These are phyloP conservation scores for Manis crassicaudata DNA, from an alignment of 2,797 vertebrate genomes.

Conservation along the genomic window DNA sequence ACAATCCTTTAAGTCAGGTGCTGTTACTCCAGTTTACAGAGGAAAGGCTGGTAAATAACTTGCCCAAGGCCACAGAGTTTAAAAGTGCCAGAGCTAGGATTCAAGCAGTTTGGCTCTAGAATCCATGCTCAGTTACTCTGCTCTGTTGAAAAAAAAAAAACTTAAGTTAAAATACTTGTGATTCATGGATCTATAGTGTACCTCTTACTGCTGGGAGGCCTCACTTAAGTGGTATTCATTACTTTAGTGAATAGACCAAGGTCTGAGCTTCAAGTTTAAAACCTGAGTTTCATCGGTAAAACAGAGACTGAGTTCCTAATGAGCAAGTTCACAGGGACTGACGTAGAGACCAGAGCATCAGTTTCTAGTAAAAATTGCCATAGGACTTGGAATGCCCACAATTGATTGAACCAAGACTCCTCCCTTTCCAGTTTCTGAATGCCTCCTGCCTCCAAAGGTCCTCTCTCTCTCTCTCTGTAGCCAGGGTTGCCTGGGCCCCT, in stretches of 20 bases:
- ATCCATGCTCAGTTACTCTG: not conserved
- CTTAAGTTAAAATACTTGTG: not conserved
- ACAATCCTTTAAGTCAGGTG: not conserved
- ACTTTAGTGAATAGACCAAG: not conserved
- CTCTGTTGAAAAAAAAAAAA: not conserved
- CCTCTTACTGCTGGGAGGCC: not conserved
- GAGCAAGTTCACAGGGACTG: not conserved
- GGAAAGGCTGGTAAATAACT: not conserved
- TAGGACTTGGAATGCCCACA: not conserved
- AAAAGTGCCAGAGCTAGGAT: not conserved
- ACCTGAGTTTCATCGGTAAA: constrained; percentile 46
- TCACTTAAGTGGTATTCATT: not conserved
- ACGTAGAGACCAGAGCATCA: not conserved
- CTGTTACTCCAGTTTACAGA: constrained; percentile 19
- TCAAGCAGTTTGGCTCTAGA: not conserved
- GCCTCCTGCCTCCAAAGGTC: not conserved
- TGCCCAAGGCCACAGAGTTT: constrained; percentile 14
- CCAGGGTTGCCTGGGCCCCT: not conserved
- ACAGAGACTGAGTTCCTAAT: not conserved
- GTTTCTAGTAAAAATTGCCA: not conserved
- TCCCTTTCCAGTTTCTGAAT: not conserved
- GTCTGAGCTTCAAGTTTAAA: constrained; percentile 29
- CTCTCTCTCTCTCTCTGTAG: not conserved
- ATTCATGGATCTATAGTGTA: not conserved
- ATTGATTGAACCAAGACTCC: not conserved